phyloP scores from a whole-genome alignment of 1,140 invertebrate species.

The Coptotermes formosanus region DNA sequence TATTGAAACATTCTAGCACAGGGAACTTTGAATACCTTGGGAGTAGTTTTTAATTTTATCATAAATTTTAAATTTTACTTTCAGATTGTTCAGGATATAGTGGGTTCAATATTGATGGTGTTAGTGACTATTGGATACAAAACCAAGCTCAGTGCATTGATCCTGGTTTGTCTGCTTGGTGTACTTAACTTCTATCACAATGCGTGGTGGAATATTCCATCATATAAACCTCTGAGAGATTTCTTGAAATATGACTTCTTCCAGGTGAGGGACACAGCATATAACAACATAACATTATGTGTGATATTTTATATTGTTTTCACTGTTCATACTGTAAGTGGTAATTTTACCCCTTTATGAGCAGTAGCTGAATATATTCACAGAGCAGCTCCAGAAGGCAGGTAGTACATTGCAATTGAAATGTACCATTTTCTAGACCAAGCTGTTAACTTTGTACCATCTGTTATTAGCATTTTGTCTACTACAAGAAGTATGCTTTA shows the following conservation, averaged over 20 bases:
- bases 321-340: too few relatives aligned
- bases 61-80: slow-evolving; percentile 33
- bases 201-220: slow-evolving; percentile 95
- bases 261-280: slow-evolving; percentile 65
- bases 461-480: too few relatives aligned
- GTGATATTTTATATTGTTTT: too few relatives aligned
- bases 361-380: neutral
- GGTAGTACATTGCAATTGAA: too few relatives aligned
- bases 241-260: slow-evolving; percentile 99
- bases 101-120: slow-evolving; percentile 93
- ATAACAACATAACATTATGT: slow-evolving; percentile 19
- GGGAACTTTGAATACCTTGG: too few relatives aligned
- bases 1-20: too few relatives aligned
- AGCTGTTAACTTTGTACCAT: too few relatives aligned
- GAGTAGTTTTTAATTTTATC: too few relatives aligned
- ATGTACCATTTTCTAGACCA: too few relatives aligned
- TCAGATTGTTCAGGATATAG: slow-evolving; percentile 83
- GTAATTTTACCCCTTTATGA: neutral
- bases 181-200: slow-evolving; percentile 96
- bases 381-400: too few relatives aligned
- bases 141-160: slow-evolving; percentile 95
- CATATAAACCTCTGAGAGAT: slow-evolving; percentile 93
- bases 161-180: slow-evolving; percentile 87
- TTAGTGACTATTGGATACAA: slow-evolving; percentile 97
- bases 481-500: too few relatives aligned